Conservation (phyloP, 1,140 invertebrate species). For the Procambarus clarkii region DNA sequence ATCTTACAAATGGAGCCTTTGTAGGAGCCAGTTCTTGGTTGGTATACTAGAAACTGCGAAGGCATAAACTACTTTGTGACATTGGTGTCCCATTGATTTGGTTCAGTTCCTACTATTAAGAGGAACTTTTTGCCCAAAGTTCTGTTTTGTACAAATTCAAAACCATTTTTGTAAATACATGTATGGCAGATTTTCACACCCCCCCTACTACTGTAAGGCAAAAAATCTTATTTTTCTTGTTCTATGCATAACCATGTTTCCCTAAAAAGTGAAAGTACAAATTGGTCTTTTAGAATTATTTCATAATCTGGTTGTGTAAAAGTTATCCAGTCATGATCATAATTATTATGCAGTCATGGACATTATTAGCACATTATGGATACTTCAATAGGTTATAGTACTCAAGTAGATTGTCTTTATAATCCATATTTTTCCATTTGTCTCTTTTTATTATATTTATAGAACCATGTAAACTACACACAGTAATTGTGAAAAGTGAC, state of each 20-base stretch:
- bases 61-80: not conserved
- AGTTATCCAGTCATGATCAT: conserved; percentile 21
- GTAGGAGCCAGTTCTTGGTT: not conserved
- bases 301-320: conserved; percentile 42
- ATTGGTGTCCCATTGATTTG: not conserved
- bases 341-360: not conserved
- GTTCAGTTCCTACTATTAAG: conserved; percentile 1
- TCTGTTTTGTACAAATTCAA: conserved; percentile 51
- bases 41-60: not conserved
- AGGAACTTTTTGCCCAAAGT: conserved; percentile 41
- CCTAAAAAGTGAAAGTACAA: conserved; percentile 44
- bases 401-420: not conserved
- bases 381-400: not conserved
- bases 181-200: conserved; percentile 32
- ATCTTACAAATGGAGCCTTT: not conserved
- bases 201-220: conserved; percentile 9
- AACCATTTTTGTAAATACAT: conserved; percentile 44
- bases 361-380: not conserved
- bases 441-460: not conserved
- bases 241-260: conserved; percentile 25
- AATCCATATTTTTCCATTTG: not conserved
- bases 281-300: conserved; percentile 31
- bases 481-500: not conserved
- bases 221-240: conserved; percentile 6
- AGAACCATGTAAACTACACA: not conserved